Evolutionary conservation across 2,113 vertebrate species (phyloP).

Genomic region (Brienomyrus longianalis): DNA sequence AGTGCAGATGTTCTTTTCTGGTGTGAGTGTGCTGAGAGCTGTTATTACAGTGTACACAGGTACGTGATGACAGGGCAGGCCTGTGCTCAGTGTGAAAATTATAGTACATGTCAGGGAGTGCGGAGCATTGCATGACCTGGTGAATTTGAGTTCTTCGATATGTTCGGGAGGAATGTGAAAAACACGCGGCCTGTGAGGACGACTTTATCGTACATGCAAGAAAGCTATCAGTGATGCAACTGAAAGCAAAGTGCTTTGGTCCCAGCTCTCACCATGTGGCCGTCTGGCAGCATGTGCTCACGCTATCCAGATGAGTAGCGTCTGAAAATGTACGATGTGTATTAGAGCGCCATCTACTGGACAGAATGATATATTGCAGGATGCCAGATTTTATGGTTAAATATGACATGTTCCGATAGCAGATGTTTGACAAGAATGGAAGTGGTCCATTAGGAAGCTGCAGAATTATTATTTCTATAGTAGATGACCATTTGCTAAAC

Average conservation of each 20-base stretch:
- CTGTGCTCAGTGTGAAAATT: conserved; percentile 45
- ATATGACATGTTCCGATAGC: not conserved
- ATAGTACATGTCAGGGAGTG: conserved; percentile 43
- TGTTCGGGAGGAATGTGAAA: conserved; percentile 7
- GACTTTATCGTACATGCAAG: not conserved
- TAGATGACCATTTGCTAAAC: not conserved
- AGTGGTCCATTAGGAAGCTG: not conserved
- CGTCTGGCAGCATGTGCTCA: not conserved
- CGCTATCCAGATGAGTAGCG: not conserved
- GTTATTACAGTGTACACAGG: conserved; percentile 55
- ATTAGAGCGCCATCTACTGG: conserved; percentile 51
- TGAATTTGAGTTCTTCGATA: conserved; percentile 19
- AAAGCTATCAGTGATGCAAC: not conserved
- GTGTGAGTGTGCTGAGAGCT: conserved; percentile 25
- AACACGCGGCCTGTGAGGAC: not conserved
- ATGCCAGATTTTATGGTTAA: not conserved
- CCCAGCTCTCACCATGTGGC: not conserved
- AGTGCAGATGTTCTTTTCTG: conserved; percentile 61
- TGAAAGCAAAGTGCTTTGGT: not conserved
- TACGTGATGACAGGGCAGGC: conserved; percentile 54
- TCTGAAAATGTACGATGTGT: not conserved
- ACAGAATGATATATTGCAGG: not conserved
- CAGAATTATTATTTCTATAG: not conserved
- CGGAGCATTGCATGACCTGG: conserved; percentile 30
- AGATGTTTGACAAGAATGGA: not conserved